Evolutionary conservation across 2,888 invertebrate genomes (phyloP).

Genomic region (Criorhina ranunculi): DNA sequence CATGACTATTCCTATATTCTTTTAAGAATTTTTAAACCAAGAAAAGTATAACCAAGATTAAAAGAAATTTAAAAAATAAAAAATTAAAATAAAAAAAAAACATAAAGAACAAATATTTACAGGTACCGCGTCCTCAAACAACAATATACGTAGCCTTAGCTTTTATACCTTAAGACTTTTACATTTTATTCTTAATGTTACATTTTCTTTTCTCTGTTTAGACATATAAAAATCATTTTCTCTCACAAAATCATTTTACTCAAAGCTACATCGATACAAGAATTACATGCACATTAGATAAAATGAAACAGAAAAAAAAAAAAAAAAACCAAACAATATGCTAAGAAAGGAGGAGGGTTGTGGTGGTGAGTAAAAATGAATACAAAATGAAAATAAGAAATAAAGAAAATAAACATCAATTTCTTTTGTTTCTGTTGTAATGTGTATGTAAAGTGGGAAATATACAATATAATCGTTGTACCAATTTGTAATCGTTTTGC

Average conservation of each 20-base stretch:
- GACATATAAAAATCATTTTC: conserved; percentile 37
- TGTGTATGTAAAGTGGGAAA: neutral
- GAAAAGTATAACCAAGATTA: neutral
- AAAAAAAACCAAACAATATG: conserved; percentile 30
- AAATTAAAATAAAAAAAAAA: conserved; percentile 23
- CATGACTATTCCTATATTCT: conserved; percentile 4
- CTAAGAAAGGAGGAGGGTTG: neutral
- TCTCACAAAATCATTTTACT: conserved; percentile 36
- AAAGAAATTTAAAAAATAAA: conserved; percentile 9
- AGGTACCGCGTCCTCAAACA: conserved; percentile 71
- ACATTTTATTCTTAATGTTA: conserved; percentile 10
- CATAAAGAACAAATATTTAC: conserved; percentile 53
- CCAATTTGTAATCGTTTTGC: too few species aligned
- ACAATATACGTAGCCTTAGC: conserved; percentile 24
- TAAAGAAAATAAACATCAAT: conserved; percentile 5
- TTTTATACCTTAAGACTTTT: conserved; percentile 4
- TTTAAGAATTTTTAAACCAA: neutral
- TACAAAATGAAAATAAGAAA: conserved; percentile 10
- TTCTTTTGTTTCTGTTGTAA: conserved; percentile 47
- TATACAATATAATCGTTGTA: too few species aligned
- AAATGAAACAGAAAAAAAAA: conserved; percentile 33
- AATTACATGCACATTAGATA: conserved; percentile 50
- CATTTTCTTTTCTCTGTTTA: neutral
- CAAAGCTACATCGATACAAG: conserved; percentile 44
- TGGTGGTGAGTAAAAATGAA: conserved; percentile 16